Conservation (phyloP, 2,888 invertebrate species). For the Agrilus mali region DNA sequence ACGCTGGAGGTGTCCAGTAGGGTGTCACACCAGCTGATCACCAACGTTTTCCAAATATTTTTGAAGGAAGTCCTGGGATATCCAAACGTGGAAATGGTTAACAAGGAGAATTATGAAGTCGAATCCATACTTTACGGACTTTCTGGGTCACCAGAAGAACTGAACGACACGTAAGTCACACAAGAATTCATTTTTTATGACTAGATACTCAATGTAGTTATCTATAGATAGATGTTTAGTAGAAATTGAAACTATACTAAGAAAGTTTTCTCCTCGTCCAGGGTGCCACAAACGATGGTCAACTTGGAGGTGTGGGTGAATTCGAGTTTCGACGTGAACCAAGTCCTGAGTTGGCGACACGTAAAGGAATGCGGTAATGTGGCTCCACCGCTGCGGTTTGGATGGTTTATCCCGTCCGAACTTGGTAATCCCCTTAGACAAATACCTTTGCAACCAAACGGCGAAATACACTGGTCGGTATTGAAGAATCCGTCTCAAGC, state of each 20-base stretch:
- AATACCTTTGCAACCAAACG: slow-evolving; percentile 22
- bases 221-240: no score
- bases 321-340: slow-evolving; percentile 43
- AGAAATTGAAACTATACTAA: no score
- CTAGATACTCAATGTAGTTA: no score
- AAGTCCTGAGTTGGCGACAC: slow-evolving; percentile 28
- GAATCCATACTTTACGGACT: slow-evolving; percentile 28
- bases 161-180: slow-evolving; percentile 24
- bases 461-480: slow-evolving; percentile 39
- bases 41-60: slow-evolving; percentile 46
- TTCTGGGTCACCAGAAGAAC: slow-evolving; percentile 12
- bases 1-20: slow-evolving; percentile 42
- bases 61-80: slow-evolving; percentile 38
- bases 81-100: slow-evolving; percentile 29
- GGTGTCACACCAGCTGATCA: slow-evolving; percentile 42
- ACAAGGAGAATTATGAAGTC: slow-evolving; percentile 32
- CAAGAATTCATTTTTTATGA: no score
- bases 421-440: slow-evolving; percentile 22
- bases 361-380: slow-evolving; percentile 41
- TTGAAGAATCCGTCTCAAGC: slow-evolving; percentile 36
- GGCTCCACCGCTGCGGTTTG: slow-evolving; percentile 44
- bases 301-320: slow-evolving; percentile 63
- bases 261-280: slow-evolving; percentile 16
- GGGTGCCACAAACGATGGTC: slow-evolving; percentile 39
- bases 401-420: slow-evolving; percentile 48